Evolutionary conservation across 2,888 invertebrate genomes (phyloP).

Genomic region (Erebia ligea): DNA sequence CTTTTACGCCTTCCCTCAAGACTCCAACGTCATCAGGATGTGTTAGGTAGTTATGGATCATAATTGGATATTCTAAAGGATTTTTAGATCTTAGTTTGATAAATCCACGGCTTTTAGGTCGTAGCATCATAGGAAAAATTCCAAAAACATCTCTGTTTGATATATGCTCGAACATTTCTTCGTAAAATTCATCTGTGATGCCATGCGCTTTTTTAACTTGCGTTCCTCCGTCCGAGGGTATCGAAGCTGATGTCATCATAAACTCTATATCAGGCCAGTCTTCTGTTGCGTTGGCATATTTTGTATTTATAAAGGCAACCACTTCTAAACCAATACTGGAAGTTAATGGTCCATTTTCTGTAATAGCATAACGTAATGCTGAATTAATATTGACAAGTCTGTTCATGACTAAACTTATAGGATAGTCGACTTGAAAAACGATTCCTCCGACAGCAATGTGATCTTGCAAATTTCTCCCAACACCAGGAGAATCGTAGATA

Average conservation of each 20-base stretch:
- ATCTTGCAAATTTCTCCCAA: conserved; percentile 94
- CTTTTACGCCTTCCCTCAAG: conserved; percentile 93
- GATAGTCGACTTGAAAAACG: conserved; percentile 90
- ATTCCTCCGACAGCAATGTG: conserved; percentile 95
- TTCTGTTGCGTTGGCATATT: conserved; percentile 92
- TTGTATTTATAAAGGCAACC: conserved; percentile 93
- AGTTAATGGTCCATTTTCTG: conserved; percentile 94
- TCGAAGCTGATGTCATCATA: conserved; percentile 93
- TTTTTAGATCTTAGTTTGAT: conserved; percentile 88
- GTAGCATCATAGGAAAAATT: conserved; percentile 93
- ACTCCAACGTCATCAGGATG: conserved; percentile 93
- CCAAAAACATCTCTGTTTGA: conserved; percentile 90
- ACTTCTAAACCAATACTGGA: conserved; percentile 94
- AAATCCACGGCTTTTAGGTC: conserved; percentile 93
- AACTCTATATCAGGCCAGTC: conserved; percentile 97
- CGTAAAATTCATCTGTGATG: conserved; percentile 90
- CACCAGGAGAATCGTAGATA: conserved; percentile 90
- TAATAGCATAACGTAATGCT: conserved; percentile 91
- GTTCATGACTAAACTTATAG: conserved; percentile 90
- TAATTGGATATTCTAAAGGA: conserved; percentile 91
- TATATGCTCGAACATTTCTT: conserved; percentile 88
- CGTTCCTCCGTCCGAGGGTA: conserved; percentile 92
- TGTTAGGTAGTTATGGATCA: conserved; percentile 96
- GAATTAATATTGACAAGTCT: conserved; percentile 92
- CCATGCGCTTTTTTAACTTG: conserved; percentile 92